These are phyloP conservation scores for Drosophila santomea DNA, from an alignment of 1,140 invertebrate species.

Conservation along the genomic window DNA sequence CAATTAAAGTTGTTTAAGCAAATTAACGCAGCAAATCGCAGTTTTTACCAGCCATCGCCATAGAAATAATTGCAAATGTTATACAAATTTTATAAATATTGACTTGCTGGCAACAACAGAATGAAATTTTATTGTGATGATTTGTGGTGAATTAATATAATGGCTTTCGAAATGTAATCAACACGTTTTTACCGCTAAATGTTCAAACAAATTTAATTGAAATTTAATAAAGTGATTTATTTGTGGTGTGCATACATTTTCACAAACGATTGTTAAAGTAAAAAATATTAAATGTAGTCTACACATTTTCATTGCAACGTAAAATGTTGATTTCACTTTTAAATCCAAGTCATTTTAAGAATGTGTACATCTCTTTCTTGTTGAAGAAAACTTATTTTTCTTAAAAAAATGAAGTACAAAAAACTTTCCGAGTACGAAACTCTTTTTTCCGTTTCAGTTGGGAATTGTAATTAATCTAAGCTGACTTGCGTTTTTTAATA, in stretches of 20 bases:
- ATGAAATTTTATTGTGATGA: constrained; percentile 10
- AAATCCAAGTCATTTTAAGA: too few relatives aligned
- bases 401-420: too few relatives aligned
- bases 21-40: background rate
- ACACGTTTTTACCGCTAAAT: background rate
- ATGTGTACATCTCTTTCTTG: too few relatives aligned
- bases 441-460: background rate
- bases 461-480: constrained; percentile 26
- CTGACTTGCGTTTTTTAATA: constrained; percentile 11
- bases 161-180: background rate
- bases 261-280: too few relatives aligned
- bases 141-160: constrained; percentile 14
- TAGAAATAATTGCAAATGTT: constrained; percentile 15
- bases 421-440: too few relatives aligned
- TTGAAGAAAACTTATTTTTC: too few relatives aligned
- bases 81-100: constrained; percentile 14
- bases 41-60: background rate
- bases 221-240: too few relatives aligned
- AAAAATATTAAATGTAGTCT: background rate
- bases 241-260: too few relatives aligned
- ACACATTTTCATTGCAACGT: too few relatives aligned
- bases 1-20: constrained; percentile 14
- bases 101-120: constrained; percentile 6
- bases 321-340: too few relatives aligned
- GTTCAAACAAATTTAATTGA: background rate